Conservation (phyloP, 2,797 vertebrate genomes). For the Tympanoctomys barrerae region DNA sequence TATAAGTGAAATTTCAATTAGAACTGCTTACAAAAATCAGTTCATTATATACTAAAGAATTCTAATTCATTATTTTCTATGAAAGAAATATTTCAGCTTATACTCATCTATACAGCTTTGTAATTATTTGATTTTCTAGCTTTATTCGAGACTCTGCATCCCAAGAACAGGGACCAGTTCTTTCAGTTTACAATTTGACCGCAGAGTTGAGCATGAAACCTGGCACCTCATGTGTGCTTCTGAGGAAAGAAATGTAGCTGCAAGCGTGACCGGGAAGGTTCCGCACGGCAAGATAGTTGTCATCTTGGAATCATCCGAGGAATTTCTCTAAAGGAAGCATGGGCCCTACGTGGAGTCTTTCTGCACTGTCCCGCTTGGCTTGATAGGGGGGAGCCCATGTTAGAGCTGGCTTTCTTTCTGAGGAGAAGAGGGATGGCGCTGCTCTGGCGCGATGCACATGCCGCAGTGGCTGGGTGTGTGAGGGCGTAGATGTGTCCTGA, state of each 20-base stretch:
- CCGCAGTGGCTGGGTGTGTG: neutral
- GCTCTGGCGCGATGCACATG: neutral
- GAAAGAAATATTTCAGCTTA: neutral
- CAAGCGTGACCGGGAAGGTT: neutral
- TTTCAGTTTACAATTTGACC: neutral
- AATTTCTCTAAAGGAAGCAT: neutral
- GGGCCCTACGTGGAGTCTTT: neutral
- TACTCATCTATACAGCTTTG: neutral
- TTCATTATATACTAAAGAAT: neutral
- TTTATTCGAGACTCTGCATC: neutral
- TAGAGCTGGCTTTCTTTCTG: neutral
- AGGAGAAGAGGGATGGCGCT: neutral
- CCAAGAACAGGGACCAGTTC: neutral
- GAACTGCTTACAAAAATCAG: neutral
- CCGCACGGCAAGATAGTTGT: neutral
- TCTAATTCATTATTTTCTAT: neutral
- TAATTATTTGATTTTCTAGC: slow-evolving; percentile 30
- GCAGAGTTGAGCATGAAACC: neutral
- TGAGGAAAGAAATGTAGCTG: neutral
- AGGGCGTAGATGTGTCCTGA: neutral
- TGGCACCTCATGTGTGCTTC: neutral
- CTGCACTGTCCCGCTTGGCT: neutral
- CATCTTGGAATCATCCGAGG: neutral
- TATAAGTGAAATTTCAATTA: slow-evolving; percentile 40
- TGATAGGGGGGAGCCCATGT: neutral